Conservation (phyloP, 1,140 invertebrate genomes). For the Monochamus saltuarius region DNA sequence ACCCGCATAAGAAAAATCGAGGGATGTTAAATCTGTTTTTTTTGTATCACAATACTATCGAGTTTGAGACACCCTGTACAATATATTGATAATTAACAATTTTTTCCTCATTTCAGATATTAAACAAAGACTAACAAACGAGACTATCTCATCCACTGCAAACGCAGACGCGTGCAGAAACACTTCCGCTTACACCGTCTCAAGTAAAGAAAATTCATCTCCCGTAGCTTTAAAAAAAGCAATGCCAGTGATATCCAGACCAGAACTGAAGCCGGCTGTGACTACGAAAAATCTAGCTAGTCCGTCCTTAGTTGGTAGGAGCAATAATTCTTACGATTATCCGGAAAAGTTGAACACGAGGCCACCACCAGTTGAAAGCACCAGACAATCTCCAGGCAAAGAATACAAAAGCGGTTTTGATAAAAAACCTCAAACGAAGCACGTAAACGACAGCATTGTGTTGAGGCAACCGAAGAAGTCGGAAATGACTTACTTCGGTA, state of each 20-base stretch:
- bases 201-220: constrained; percentile 33
- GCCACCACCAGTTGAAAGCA: neutral
- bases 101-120: constrained; percentile 14
- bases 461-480: constrained; percentile 49
- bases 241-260: constrained; percentile 23
- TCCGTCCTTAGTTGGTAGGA: constrained; percentile 42
- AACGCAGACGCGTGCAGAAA: constrained; percentile 4
- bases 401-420: constrained; percentile 30
- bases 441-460: constrained; percentile 34
- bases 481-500: constrained; percentile 49
- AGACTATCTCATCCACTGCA: neutral
- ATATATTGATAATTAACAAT: neutral
- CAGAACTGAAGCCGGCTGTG: constrained; percentile 20
- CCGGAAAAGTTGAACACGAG: constrained; percentile 15
- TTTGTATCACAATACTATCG: no score
- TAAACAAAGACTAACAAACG: neutral
- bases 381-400: constrained; percentile 17
- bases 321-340: constrained; percentile 21
- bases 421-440: constrained; percentile 26
- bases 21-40: no score
- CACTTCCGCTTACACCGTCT: constrained; percentile 20
- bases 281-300: constrained; percentile 39
- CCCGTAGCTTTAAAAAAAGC: constrained; percentile 38
- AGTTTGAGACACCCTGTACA: no score
- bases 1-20: no score